phyloP scores from a whole-genome alignment of 1,140 invertebrate species.

The Aethina tumida region DNA sequence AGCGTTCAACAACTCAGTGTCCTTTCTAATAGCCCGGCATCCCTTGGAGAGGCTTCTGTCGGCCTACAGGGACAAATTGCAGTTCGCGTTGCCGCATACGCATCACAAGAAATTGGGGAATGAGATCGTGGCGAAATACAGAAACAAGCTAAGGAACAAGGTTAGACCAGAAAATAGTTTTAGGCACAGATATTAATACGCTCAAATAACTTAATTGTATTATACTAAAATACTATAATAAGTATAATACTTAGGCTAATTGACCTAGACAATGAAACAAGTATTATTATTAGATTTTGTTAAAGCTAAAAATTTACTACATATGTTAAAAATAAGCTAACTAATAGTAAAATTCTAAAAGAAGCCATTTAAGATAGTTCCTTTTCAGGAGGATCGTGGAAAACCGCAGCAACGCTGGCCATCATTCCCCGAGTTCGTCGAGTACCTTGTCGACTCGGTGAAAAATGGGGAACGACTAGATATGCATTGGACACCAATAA shows the following conservation, averaged over 20 bases:
- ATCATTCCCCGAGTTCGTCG: slow-evolving; percentile 65
- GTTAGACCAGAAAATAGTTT: too few species aligned
- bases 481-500: slow-evolving; percentile 86
- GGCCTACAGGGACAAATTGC: slow-evolving; percentile 82
- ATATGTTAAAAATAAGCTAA: too few species aligned
- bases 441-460: slow-evolving; percentile 56
- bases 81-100: slow-evolving; percentile 68
- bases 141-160: slow-evolving; percentile 35
- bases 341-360: not conserved
- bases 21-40: slow-evolving; percentile 81
- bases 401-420: slow-evolving; percentile 46
- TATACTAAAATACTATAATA: not conserved
- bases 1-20: slow-evolving; percentile 53
- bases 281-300: too few species aligned
- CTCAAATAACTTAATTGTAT: not conserved
- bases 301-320: too few species aligned
- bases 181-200: too few species aligned
- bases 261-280: not conserved
- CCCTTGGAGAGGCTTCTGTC: slow-evolving; percentile 82
- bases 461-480: slow-evolving; percentile 58
- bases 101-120: slow-evolving; percentile 69
- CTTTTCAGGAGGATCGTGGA: slow-evolving; percentile 3
- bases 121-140: slow-evolving; percentile 63
- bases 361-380: not conserved
- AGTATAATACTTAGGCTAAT: too few species aligned